phyloP scores from a whole-genome alignment of 1,140 invertebrate species.

The Tyrophagus putrescentiae region DNA sequence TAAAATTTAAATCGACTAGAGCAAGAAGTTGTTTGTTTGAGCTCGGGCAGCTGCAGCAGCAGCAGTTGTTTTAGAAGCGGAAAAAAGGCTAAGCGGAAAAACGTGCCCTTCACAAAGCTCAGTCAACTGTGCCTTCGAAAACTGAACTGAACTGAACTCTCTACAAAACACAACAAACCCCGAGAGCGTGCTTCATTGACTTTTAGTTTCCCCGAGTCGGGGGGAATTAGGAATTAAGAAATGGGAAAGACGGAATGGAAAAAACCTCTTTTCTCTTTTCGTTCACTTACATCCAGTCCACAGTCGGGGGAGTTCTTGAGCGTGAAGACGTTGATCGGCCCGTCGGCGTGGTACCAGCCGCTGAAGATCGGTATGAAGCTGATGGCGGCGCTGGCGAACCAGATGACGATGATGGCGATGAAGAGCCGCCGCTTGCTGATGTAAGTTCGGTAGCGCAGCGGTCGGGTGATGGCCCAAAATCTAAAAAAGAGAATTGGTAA shows the following conservation, averaged over 20 bases:
- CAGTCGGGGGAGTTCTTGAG: constrained; percentile 21
- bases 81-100: too few relatives aligned
- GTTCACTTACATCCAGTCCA: constrained; percentile 18
- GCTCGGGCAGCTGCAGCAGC: too few relatives aligned
- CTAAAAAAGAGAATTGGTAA: constrained; percentile 2
- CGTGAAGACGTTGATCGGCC: constrained; percentile 39
- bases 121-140: too few relatives aligned
- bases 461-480: constrained; percentile 69
- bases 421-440: constrained; percentile 67
- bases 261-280: background rate
- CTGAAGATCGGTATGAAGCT: constrained; percentile 72
- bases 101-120: too few relatives aligned
- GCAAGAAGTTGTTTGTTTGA: too few relatives aligned
- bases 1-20: too few relatives aligned
- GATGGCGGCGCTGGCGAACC: constrained; percentile 72
- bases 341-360: constrained; percentile 52
- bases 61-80: too few relatives aligned
- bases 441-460: constrained; percentile 71
- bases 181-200: too few relatives aligned
- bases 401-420: constrained; percentile 67
- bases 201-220: too few relatives aligned
- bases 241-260: background rate
- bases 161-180: too few relatives aligned
- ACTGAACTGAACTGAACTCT: too few relatives aligned
- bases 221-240: too few relatives aligned